Conservation (phyloP, 2,113 vertebrate genomes). For the Paracanthobrama guichenoti region DNA sequence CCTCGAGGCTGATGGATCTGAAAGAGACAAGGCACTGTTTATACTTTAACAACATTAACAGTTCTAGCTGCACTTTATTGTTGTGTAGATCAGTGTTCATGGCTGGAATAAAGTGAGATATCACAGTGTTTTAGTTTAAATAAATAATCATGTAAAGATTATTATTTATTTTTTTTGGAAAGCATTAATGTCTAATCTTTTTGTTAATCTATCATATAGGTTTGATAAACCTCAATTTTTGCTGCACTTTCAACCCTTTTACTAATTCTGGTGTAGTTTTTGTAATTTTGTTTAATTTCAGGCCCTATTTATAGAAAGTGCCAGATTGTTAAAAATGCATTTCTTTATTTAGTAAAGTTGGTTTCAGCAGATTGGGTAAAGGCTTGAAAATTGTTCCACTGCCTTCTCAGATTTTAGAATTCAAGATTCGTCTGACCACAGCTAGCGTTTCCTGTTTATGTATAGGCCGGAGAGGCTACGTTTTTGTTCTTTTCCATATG, state of each 20-base stretch:
- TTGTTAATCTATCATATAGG: neutral
- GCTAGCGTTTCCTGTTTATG: constrained; percentile 51
- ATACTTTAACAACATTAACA: constrained; percentile 18
- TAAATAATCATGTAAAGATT: neutral
- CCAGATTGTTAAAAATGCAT: neutral
- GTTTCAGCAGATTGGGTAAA: neutral
- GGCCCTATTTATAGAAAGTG: neutral
- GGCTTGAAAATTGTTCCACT: neutral
- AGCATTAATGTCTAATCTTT: neutral
- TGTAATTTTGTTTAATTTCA: neutral
- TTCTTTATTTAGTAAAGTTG: neutral
- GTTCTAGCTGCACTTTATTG: neutral
- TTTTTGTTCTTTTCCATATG: constrained; percentile 47
- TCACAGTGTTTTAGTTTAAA: neutral
- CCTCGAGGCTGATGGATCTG: constrained; percentile 14
- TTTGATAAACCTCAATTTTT: neutral
- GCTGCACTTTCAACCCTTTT: neutral
- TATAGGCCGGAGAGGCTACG: constrained; percentile 17
- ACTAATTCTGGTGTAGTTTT: neutral
- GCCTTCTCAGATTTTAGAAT: constrained; percentile 40
- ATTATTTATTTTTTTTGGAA: too few species aligned
- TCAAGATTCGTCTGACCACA: constrained; percentile 35
- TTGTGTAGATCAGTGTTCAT: neutral
- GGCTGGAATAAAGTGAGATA: neutral
- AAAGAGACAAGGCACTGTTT: constrained; percentile 19